A percentile compares a stretch with the other conserved stretches of the same genome.
These are phyloP conservation scores for Cichlasoma orientale DNA, from an alignment of 2,797 vertebrate species.

Conservation along the genomic window DNA sequence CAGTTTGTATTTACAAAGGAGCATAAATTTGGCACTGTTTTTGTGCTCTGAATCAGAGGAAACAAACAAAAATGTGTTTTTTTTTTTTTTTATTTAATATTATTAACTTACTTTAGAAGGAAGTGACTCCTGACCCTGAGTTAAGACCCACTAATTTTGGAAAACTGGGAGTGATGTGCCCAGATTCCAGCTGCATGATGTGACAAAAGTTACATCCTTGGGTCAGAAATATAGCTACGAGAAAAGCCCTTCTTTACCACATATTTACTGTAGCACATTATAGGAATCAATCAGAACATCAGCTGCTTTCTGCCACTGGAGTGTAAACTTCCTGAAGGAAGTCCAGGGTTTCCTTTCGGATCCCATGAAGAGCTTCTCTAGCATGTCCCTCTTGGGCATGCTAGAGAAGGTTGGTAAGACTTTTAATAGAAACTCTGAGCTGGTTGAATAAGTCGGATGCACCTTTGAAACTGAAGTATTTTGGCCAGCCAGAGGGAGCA, in stretches of 20 bases:
- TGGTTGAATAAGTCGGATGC: constrained; percentile 5
- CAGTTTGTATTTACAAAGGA: no score
- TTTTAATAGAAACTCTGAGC: constrained; percentile 19
- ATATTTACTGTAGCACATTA: background rate
- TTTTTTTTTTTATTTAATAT: no score
- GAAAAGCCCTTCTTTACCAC: background rate
- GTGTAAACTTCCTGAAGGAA: constrained; percentile 21
- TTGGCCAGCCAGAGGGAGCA: constrained; percentile 5
- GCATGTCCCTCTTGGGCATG: background rate
- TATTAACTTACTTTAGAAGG: no score
- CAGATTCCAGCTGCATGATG: no score
- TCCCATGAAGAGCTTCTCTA: constrained; percentile 8
- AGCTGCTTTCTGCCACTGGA: constrained; percentile 9
- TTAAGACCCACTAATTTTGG: background rate
- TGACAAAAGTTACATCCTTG: background rate
- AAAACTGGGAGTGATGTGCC: rapidly evolving
- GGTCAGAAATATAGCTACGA: background rate
- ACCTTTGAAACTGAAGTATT: constrained; percentile 5
- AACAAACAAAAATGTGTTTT: no score
- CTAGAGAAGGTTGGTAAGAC: background rate
- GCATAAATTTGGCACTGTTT: no score
- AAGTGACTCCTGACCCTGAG: no score
- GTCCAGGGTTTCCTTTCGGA: constrained; percentile 26
- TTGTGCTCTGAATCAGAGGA: no score
- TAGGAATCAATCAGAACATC: constrained; percentile 9